phyloP scores from a whole-genome alignment of 37 sponge, comb jelly and placozoan species.

The Agelas oroides region DNA sequence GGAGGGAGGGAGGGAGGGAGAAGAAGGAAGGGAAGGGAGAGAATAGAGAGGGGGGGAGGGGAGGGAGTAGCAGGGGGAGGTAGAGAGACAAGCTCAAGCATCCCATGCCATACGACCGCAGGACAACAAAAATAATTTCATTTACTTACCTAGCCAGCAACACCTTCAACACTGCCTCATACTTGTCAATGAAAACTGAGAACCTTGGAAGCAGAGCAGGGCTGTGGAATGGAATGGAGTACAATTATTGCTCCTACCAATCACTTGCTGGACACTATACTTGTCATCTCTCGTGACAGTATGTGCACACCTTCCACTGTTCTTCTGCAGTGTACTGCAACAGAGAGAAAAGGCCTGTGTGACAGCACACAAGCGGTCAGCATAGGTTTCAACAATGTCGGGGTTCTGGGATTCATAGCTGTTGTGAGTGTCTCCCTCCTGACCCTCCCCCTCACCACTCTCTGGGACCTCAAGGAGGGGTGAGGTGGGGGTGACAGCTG shows the following conservation, averaged over 20 bases:
- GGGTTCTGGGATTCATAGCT: no score
- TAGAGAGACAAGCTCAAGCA: background rate
- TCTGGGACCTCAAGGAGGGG: background rate
- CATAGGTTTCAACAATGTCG: constrained; percentile 72
- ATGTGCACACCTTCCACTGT: constrained; percentile 41
- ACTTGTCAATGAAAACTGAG: constrained; percentile 58
- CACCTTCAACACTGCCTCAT: constrained; percentile 81
- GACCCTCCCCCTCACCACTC: background rate
- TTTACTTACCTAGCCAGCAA: constrained; percentile 70
- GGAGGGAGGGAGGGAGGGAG: background rate
- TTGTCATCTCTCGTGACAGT: background rate
- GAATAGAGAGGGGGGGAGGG: no score
- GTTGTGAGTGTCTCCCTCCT: constrained; percentile 5
- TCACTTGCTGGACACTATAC: background rate
- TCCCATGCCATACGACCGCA: no score
- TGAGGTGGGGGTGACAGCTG: background rate
- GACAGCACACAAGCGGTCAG: constrained; percentile 85
- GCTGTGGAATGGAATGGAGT: constrained; percentile 12
- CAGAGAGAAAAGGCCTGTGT: constrained; percentile 84
- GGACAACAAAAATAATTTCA: background rate
- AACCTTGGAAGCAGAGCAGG: constrained; percentile 50
- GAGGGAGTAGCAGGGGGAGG: background rate
- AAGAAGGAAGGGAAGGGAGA: background rate
- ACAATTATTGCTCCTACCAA: background rate
- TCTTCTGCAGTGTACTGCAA: constrained; percentile 60